Conservation (phyloP, 64 coral and sea anemone genomes). For the Cladopsammia gracilis region DNA sequence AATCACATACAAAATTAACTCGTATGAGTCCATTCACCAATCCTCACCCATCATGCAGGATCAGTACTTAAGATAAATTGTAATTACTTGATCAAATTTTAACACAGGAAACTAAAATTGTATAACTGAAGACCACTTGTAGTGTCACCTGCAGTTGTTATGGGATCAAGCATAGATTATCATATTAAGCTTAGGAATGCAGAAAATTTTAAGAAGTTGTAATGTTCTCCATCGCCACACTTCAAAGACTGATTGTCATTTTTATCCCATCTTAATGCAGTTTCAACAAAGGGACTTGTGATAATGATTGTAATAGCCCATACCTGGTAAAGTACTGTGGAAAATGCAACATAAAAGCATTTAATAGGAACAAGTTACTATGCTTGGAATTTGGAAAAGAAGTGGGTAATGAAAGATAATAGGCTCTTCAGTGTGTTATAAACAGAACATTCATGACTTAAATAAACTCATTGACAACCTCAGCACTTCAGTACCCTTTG, state of each 20-base stretch:
- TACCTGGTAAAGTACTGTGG: too few relatives aligned
- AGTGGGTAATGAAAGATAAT: not conserved
- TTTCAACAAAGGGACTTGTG: too few relatives aligned
- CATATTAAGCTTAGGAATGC: too few relatives aligned
- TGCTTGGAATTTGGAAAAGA: not conserved
- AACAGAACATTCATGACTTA: constrained; percentile 12
- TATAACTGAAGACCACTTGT: not conserved
- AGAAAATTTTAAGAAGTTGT: not conserved
- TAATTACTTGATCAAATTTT: not conserved
- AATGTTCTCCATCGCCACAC: too few relatives aligned
- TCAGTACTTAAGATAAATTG: too few relatives aligned
- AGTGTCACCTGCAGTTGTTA: not conserved
- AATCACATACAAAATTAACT: too few relatives aligned
- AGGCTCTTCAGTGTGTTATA: not conserved
- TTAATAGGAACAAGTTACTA: not conserved
- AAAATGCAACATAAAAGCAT: too few relatives aligned
- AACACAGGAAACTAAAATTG: not conserved
- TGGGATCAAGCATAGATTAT: too few relatives aligned
- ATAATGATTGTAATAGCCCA: too few relatives aligned
- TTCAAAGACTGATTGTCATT: too few relatives aligned
- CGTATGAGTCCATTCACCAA: not conserved
- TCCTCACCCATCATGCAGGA: not conserved
- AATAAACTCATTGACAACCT: constrained; percentile 20
- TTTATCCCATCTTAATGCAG: too few relatives aligned
- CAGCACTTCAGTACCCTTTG: not conserved